Conservation (phyloP, 2,113 vertebrate genomes). For the Rallus limicola region DNA sequence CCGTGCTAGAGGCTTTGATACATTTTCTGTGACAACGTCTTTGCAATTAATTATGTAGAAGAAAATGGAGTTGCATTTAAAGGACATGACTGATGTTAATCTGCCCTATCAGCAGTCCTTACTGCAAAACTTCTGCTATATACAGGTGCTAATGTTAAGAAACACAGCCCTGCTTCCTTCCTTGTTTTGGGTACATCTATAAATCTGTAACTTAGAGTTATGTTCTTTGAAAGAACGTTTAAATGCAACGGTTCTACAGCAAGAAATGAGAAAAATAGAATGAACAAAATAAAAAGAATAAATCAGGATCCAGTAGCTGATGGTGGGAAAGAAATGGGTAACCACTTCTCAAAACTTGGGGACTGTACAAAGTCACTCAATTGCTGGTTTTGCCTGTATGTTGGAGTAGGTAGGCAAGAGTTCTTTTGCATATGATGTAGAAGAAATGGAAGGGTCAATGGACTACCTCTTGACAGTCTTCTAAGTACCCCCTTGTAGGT, state of each 20-base stretch:
- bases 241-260: not conserved
- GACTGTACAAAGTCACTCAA: not conserved
- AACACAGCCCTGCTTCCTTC: not conserved
- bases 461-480: not conserved
- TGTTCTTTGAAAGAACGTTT: not conserved
- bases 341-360: not conserved
- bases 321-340: not conserved
- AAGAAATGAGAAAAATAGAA: not conserved
- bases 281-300: not conserved
- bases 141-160: not conserved
- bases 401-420: not conserved
- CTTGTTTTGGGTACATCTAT: not conserved
- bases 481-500: not conserved
- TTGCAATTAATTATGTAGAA: not conserved
- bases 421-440: not conserved
- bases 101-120: not conserved
- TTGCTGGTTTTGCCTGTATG: not conserved
- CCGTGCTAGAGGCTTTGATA: not conserved
- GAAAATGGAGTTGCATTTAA: not conserved
- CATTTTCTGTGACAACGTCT: not conserved
- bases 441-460: not conserved
- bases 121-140: not conserved
- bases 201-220: not conserved
- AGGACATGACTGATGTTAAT: not conserved
- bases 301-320: not conserved